A percentile compares a stretch with the other conserved stretches of the same genome.
phyloP scores from a whole-genome alignment of 2,113 vertebrate species.

The Psammodynastes pulverulentus region DNA sequence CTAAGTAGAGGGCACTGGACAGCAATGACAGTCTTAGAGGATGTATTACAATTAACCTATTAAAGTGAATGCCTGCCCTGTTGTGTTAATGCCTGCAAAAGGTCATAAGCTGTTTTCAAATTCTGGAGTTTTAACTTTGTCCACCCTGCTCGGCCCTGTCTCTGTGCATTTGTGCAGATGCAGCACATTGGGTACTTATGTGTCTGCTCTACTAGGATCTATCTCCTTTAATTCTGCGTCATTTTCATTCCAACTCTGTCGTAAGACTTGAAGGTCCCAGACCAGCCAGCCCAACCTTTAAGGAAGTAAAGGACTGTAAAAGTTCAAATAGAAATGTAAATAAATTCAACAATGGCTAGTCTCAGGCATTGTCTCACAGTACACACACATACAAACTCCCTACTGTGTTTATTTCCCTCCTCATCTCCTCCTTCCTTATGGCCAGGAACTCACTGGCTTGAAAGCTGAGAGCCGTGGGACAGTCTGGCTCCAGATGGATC shows the following conservation, averaged over 20 bases:
- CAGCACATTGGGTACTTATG: not conserved
- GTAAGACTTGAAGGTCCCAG: not conserved
- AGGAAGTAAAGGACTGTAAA: not conserved
- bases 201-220: too few species aligned
- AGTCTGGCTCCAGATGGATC: not conserved
- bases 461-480: conserved; percentile 14
- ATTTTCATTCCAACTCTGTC: not conserved
- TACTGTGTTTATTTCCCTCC: not conserved
- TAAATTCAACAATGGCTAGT: not conserved
- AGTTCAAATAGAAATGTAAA: not conserved
- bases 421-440: not conserved
- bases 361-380: not conserved
- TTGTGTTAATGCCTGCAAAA: not conserved
- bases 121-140: not conserved
- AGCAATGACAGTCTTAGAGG: not conserved
- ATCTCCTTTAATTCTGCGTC: not conserved
- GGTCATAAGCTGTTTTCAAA: not conserved
- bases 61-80: not conserved
- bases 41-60: not conserved
- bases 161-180: not conserved
- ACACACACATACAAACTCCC: not conserved
- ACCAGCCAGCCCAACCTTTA: not conserved
- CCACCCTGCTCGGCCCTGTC: not conserved
- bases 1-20: not conserved
- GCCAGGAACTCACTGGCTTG: not conserved